These are phyloP conservation scores for Bhutanitis thaidina DNA, from an alignment of 2,888 invertebrate genomes.

Conservation along the genomic window DNA sequence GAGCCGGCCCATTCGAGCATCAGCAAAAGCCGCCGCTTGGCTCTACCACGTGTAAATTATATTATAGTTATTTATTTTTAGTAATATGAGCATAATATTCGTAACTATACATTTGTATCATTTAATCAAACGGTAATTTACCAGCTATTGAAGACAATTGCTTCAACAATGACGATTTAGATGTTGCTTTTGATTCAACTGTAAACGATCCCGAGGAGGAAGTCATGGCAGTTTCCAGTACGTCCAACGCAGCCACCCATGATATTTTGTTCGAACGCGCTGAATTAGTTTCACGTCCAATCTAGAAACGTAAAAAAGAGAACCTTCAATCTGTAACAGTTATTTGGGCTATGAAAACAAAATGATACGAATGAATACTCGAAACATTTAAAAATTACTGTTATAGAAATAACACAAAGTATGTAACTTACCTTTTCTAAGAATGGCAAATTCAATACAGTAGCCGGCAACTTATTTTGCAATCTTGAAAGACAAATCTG, in stretches of 20 bases:
- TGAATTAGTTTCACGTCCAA: background rate
- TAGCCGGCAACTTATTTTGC: slow-evolving; percentile 20
- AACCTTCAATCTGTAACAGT: too few species aligned
- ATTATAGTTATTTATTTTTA: too few species aligned
- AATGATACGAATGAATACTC: too few species aligned
- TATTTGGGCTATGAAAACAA: too few species aligned
- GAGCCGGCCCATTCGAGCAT: too few species aligned
- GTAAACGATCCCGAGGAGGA: background rate
- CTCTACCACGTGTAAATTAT: too few species aligned
- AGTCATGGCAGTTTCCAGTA: background rate
- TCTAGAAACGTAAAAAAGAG: too few species aligned
- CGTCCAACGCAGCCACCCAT: background rate
- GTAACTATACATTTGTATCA: too few species aligned
- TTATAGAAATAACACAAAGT: too few species aligned
- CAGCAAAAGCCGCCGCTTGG: too few species aligned
- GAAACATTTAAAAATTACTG: too few species aligned
- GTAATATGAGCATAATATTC: too few species aligned
- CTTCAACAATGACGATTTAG: background rate
- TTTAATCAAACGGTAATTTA: background rate
- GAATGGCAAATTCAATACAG: slow-evolving; percentile 22
- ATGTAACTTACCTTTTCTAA: background rate
- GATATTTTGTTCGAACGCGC: background rate
- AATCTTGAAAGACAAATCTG: slow-evolving; percentile 17
- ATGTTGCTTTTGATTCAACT: background rate
- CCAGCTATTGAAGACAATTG: background rate